These are phyloP conservation scores for Platycheirus albimanus DNA, from an alignment of 2,888 invertebrate genomes.

Conservation along the genomic window DNA sequence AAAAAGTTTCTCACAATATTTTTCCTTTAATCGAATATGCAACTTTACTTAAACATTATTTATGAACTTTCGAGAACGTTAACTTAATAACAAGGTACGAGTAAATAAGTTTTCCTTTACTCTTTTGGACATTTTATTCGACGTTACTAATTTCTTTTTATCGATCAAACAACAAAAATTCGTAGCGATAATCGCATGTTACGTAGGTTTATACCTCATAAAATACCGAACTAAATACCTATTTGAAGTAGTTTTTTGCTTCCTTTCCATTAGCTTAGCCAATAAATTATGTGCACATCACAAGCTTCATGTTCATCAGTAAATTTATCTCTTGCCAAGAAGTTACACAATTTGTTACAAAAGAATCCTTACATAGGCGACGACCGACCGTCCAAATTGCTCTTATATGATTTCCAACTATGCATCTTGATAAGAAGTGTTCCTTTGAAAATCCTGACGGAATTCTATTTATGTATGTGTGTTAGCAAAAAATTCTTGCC, in stretches of 20 bases:
- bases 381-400: slow-evolving; percentile 22
- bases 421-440: neutral
- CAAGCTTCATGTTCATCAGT: slow-evolving; percentile 8
- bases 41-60: no score
- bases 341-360: neutral
- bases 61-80: no score
- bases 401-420: slow-evolving; percentile 40
- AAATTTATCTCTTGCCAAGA: neutral
- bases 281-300: slow-evolving; percentile 30
- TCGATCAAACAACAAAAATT: no score
- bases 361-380: slow-evolving; percentile 45
- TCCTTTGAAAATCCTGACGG: neutral
- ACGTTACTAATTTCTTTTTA: no score
- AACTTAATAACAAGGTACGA: no score
- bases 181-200: no score
- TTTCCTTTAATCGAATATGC: no score
- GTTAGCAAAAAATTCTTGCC: slow-evolving; percentile 5
- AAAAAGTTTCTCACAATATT: no score
- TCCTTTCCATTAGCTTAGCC: neutral
- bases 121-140: no score
- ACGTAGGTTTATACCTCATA: no score
- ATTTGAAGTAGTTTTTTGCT: neutral
- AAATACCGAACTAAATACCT: no score
- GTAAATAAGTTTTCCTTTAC: no score
- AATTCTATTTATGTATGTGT: neutral